Conservation (phyloP, 2,113 vertebrate genomes). For the Notarius lentiginosus region DNA sequence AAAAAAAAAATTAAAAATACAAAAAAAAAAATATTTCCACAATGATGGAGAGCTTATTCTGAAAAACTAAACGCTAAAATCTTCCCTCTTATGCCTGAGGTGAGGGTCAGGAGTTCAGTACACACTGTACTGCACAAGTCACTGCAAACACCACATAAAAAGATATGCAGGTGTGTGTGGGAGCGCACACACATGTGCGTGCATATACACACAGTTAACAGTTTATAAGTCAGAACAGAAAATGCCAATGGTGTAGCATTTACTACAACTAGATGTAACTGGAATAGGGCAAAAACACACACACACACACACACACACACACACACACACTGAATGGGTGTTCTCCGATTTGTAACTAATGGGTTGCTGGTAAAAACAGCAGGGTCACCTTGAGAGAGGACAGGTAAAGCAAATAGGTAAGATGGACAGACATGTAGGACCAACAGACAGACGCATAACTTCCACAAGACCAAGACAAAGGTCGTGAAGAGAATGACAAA, state of each 20-base stretch:
- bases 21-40: background rate
- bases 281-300: background rate
- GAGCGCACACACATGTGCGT: no score
- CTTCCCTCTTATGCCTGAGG: background rate
- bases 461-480: no score
- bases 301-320: background rate
- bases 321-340: background rate
- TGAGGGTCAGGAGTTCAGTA: slow-evolving; percentile 1
- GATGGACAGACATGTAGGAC: background rate
- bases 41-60: background rate
- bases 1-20: background rate
- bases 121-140: background rate
- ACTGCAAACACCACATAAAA: background rate
- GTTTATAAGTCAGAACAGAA: slow-evolving; percentile 14
- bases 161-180: background rate
- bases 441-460: background rate
- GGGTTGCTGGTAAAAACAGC: slow-evolving; percentile 13
- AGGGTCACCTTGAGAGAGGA: slow-evolving; percentile 10
- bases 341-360: background rate
- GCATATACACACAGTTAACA: background rate
- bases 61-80: background rate
- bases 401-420: background rate
- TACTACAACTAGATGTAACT: background rate
- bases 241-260: background rate
- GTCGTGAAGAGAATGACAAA: no score